phyloP scores from a whole-genome alignment of 1,140 invertebrate species.

The Neuroterus valhalla region DNA sequence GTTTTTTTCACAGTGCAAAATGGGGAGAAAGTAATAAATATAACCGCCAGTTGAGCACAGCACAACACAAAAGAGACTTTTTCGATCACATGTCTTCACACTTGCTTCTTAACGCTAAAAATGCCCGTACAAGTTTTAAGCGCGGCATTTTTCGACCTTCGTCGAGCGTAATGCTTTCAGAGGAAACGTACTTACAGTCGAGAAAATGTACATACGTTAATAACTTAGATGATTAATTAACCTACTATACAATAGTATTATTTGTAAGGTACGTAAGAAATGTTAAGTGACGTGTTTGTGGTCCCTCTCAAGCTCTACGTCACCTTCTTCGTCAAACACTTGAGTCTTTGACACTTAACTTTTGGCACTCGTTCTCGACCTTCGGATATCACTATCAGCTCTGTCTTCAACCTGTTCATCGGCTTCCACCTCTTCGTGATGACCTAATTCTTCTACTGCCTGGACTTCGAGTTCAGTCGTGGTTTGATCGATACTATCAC shows the following conservation, averaged over 20 bases:
- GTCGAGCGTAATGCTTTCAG: background rate
- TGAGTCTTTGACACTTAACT: constrained; percentile 59
- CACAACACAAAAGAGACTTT: constrained; percentile 8
- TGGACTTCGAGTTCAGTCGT: background rate
- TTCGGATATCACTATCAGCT: constrained; percentile 38
- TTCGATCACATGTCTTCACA: constrained; percentile 5
- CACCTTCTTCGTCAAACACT: constrained; percentile 29
- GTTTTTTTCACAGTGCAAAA: constrained; percentile 2
- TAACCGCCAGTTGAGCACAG: constrained; percentile 12
- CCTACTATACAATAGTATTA: constrained; percentile 34
- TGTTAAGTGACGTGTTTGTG: constrained; percentile 43
- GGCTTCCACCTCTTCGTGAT: constrained; percentile 44
- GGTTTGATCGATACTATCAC: constrained; percentile 15
- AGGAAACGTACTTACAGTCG: too few species aligned
- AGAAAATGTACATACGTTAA: constrained; percentile 22
- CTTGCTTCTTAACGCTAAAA: constrained; percentile 24
- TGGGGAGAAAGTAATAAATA: background rate
- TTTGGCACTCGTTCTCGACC: constrained; percentile 62
- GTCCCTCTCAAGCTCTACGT: constrained; percentile 47
- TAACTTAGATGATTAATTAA: constrained; percentile 26
- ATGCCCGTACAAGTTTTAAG: constrained; percentile 29
- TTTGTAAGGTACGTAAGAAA: constrained; percentile 38
- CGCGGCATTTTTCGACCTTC: background rate
- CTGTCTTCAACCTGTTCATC: constrained; percentile 38
- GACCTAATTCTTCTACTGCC: constrained; percentile 51